These are phyloP conservation scores for Philopedon plagiatum DNA, from an alignment of 2,888 invertebrate species.

Conservation along the genomic window DNA sequence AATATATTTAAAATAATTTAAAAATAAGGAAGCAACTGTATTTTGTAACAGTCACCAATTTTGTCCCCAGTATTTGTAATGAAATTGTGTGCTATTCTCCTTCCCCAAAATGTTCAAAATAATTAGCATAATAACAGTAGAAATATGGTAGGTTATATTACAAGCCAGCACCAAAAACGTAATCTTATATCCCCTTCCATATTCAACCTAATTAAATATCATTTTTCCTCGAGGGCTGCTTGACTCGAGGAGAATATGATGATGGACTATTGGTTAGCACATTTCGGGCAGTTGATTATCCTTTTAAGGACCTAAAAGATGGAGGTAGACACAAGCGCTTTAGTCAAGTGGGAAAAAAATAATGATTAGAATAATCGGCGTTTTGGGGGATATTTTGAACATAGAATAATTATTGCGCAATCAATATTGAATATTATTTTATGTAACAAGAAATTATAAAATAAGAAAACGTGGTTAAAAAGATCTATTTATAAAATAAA, in stretches of 20 bases:
- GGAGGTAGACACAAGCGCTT: slow-evolving; percentile 4
- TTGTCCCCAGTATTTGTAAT: too few relatives aligned
- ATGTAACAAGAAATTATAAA: too few relatives aligned
- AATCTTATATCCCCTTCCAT: background rate
- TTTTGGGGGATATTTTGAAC: background rate
- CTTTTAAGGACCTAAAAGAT: slow-evolving; percentile 20
- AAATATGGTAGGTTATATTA: background rate
- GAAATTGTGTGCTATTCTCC: too few relatives aligned
- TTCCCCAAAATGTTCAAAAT: background rate
- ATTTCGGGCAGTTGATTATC: slow-evolving; percentile 37
- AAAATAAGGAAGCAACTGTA: too few relatives aligned
- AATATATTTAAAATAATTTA: too few relatives aligned
- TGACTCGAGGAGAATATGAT: background rate
- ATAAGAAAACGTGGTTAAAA: too few relatives aligned
- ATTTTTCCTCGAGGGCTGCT: slow-evolving; percentile 9
- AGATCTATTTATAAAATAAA: too few relatives aligned
- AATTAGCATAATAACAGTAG: background rate
- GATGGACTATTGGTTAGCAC: slow-evolving; percentile 31
- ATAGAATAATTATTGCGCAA: background rate
- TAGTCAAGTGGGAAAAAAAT: background rate
- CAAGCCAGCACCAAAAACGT: background rate
- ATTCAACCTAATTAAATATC: slow-evolving; percentile 2
- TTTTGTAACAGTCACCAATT: too few relatives aligned
- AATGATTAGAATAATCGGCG: background rate
- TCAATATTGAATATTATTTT: too few relatives aligned